phyloP scores from a whole-genome alignment of 2,797 vertebrate genomes.

The Betta splendens region DNA sequence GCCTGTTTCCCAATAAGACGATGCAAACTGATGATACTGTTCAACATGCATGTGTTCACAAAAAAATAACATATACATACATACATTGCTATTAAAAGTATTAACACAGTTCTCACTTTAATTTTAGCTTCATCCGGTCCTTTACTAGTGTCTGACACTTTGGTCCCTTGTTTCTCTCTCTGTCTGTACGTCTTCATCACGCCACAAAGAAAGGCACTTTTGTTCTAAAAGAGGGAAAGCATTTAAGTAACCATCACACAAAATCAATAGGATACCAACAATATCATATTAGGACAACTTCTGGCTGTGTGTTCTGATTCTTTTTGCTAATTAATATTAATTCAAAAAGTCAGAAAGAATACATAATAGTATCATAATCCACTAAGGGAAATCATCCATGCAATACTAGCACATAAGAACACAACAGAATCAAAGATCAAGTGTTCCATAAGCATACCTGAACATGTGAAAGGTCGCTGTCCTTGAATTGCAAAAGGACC shows the following conservation, averaged over 20 bases:
- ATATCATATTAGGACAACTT: no score
- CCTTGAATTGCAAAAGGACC: slow-evolving; percentile 99
- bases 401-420: neutral
- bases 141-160: slow-evolving; percentile 98
- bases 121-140: slow-evolving; percentile 99
- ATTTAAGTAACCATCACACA: neutral
- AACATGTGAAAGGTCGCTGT: slow-evolving; percentile 99
- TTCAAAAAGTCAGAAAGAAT: slow-evolving; percentile 1
- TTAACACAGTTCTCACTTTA: slow-evolving; percentile 79
- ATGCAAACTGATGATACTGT: neutral
- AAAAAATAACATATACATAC: neutral
- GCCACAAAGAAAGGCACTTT: slow-evolving; percentile 99
- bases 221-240: slow-evolving; percentile 85
- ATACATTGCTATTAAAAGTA: neutral
- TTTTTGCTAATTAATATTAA: neutral
- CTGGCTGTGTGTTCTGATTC: no score
- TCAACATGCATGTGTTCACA: neutral
- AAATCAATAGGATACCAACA: neutral
- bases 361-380: neutral
- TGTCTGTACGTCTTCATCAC: slow-evolving; percentile 99
- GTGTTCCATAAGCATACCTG: slow-evolving; percentile 84
- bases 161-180: slow-evolving; percentile 99
- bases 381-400: slow-evolving; percentile 2
- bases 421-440: neutral
- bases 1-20: slow-evolving; percentile 63